Base-by-base conservation (phyloP, 2,797 vertebrate species). In the Staurois parvus region DNA sequence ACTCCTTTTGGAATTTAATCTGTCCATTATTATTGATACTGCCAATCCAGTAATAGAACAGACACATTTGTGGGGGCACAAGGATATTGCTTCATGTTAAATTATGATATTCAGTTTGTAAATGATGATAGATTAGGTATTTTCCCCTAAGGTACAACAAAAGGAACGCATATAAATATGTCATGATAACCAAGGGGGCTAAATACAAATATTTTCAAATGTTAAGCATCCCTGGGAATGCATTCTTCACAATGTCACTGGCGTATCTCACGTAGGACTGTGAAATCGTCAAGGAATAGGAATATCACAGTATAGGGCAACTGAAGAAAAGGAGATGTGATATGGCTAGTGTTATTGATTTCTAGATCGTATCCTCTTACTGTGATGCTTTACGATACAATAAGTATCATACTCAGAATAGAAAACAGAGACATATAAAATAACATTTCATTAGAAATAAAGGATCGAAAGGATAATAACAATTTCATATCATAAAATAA, bases 181-280 rank as follows among this genome's bases (percentile, higher is more conserved):
- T 80, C 66, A 56, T 67, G 45, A 69, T 56, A 70, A 32, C 78
- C 52, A 34, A 80, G 28, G n/a, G 26, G 29, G 45, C 28, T 45
- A 56, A 80, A 34, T 45, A 34, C 66, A 68, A 79, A 80, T 80
- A 80, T 68, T 80, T 80, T 80, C 42, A 52, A 21, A 70, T 56
- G 24, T 17, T 26, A 56, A 70, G 30, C 45, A 59, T 80, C 45
- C 13, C 13, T 67, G 76, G 64, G 28, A 79, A 79, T 79, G 37
- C 37, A 48, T 26, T 66, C 37, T 29, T 68, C 10, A 24, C n/a
- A 30, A 26, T 67, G 48, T 13, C 26, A 42, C 52, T 64, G 75
- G 3, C 32, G 17, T 26, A 40, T 34, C 59, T 19, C 75, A 29
- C 12, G 32, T 68, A 68, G 64, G 62, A 21, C 28, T 45, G 19